Conservation (phyloP, 1,140 invertebrate genomes). For the Drosophila asahinai region DNA sequence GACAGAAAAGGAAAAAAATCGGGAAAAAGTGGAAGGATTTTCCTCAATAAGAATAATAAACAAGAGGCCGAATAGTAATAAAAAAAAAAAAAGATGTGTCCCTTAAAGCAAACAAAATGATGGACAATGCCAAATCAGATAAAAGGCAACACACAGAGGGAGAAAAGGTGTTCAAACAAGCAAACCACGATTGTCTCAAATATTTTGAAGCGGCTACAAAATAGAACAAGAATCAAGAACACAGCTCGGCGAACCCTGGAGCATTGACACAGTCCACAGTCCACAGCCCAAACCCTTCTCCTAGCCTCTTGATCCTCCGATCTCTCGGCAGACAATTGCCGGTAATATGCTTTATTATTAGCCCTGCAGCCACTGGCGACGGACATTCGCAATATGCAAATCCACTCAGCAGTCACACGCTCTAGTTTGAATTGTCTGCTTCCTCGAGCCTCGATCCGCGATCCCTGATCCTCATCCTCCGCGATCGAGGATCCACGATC, state of each 20-base stretch:
- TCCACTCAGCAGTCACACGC: slow-evolving; percentile 81
- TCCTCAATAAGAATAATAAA: slow-evolving; percentile 76
- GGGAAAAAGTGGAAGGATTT: slow-evolving; percentile 55
- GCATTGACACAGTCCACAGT: slow-evolving; percentile 41
- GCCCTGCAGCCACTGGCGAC: slow-evolving; percentile 64
- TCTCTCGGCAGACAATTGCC: slow-evolving; percentile 68
- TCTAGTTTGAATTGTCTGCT: slow-evolving; percentile 81
- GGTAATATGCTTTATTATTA: slow-evolving; percentile 84
- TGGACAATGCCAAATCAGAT: slow-evolving; percentile 77
- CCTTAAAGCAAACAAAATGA: slow-evolving; percentile 80
- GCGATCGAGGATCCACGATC: slow-evolving; percentile 40
- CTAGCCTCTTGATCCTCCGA: slow-evolving; percentile 15
- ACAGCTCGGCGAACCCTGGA: slow-evolving; percentile 46
- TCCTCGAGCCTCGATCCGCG: slow-evolving; percentile 38
- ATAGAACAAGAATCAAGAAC: slow-evolving; percentile 70
- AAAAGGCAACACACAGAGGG: slow-evolving; percentile 62
- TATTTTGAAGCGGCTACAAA: slow-evolving; percentile 79
- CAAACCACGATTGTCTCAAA: slow-evolving; percentile 83
- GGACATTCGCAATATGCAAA: slow-evolving; percentile 72
- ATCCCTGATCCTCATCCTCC: slow-evolving; percentile 11
- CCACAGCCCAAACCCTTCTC: slow-evolving; percentile 23
- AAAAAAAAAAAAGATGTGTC: slow-evolving; percentile 60
- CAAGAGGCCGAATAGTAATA: slow-evolving; percentile 23
- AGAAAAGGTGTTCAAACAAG: slow-evolving; percentile 82
- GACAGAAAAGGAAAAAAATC: background rate